Conservation (phyloP, 2,888 invertebrate species). For the Heliconius erato region DNA sequence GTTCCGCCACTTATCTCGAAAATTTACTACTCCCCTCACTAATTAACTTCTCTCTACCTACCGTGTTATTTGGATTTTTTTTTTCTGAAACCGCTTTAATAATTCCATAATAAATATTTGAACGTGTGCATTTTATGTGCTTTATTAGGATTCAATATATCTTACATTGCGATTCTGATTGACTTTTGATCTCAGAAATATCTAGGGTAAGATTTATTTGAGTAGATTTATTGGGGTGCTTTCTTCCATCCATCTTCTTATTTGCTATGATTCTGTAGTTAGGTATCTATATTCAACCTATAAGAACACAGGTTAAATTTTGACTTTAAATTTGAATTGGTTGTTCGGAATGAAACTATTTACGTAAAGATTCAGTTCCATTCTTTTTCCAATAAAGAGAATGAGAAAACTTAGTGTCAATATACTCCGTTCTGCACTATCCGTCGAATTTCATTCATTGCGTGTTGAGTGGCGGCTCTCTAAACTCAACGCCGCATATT, state of each 20-base stretch:
- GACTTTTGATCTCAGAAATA: constrained; percentile 24
- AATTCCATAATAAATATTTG: neutral
- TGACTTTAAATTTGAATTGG: neutral
- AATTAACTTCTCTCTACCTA: too few relatives aligned
- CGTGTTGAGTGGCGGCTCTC: too few relatives aligned
- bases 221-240: constrained; percentile 20
- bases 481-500: too few relatives aligned
- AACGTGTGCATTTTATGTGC: constrained; percentile 19
- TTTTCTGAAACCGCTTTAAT: neutral
- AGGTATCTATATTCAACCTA: neutral
- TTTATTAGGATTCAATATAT: constrained; percentile 28
- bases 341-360: too few relatives aligned
- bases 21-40: too few relatives aligned
- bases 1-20: too few relatives aligned
- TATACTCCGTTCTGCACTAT: too few relatives aligned
- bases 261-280: constrained; percentile 6
- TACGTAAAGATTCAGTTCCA: too few relatives aligned
- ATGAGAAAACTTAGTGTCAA: too few relatives aligned
- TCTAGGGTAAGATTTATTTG: constrained; percentile 26
- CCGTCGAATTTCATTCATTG: too few relatives aligned
- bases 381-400: too few relatives aligned
- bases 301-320: neutral
- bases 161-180: constrained; percentile 21
- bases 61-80: too few relatives aligned
- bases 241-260: neutral